Conservation (phyloP, 1,140 invertebrate species). For the Neodiprion fabricii region DNA sequence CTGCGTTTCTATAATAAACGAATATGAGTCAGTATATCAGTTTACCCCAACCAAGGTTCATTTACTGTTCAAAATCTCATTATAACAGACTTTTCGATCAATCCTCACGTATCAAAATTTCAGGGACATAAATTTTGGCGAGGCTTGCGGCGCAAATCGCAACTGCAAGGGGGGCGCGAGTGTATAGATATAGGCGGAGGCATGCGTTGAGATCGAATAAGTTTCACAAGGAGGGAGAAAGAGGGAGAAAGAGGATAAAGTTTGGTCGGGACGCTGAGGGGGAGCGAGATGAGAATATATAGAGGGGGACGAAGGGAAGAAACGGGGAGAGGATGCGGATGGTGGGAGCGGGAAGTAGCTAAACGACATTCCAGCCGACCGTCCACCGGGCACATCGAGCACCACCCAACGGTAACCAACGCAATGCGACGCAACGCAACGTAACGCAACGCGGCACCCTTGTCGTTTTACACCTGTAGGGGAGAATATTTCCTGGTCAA, state of each 20-base stretch:
- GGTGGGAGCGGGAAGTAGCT: constrained; percentile 54
- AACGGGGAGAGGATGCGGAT: constrained; percentile 32
- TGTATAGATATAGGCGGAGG: too few relatives aligned
- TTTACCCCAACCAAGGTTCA: too few relatives aligned
- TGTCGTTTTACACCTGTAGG: constrained; percentile 31
- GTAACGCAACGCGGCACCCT: constrained; percentile 51
- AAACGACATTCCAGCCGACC: constrained; percentile 56
- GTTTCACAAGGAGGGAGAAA: too few relatives aligned
- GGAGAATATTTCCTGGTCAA: not conserved
- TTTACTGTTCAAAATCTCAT: too few relatives aligned
- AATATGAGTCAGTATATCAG: not conserved
- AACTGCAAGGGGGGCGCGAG: too few relatives aligned
- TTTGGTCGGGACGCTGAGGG: too few relatives aligned
- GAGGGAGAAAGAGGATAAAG: too few relatives aligned
- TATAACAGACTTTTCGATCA: too few relatives aligned
- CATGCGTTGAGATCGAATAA: too few relatives aligned
- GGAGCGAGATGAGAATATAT: constrained; percentile 25
- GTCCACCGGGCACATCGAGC: constrained; percentile 42
- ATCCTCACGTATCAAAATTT: not conserved
- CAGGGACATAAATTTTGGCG: too few relatives aligned
- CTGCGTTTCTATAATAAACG: not conserved
- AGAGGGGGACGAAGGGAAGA: constrained; percentile 15
- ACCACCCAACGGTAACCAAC: constrained; percentile 60
- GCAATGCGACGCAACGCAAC: constrained; percentile 44
- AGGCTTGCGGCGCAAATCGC: too few relatives aligned